Conservation (phyloP, 2,797 vertebrate genomes). For the Cuniculus paca region DNA sequence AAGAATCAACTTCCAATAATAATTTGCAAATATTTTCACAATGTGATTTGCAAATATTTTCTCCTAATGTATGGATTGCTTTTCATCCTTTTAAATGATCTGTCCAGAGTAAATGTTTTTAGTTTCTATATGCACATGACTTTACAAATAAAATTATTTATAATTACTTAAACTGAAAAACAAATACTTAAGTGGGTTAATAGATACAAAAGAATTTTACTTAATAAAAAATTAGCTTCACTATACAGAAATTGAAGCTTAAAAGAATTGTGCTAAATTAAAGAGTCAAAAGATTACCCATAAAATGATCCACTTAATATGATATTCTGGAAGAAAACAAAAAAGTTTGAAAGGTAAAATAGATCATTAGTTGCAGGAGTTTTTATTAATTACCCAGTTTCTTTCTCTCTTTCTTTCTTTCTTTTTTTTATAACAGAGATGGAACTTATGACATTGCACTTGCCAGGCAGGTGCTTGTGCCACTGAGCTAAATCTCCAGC, state of each 20-base stretch:
- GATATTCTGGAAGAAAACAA: not conserved
- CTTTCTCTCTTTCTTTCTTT: no score
- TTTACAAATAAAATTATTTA: constrained; percentile 44
- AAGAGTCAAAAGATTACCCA: not conserved
- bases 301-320: not conserved
- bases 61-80: not conserved
- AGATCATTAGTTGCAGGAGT: not conserved
- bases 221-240: constrained; percentile 18
- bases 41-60: constrained; percentile 46
- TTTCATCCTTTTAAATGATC: constrained; percentile 9
- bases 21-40: constrained; percentile 51
- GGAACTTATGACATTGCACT: no score
- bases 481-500: no score
- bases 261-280: constrained; percentile 7
- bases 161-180: not conserved
- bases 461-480: no score
- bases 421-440: no score
- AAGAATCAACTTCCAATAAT: constrained; percentile 25
- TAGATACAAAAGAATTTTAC: not conserved
- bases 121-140: not conserved
- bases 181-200: not conserved
- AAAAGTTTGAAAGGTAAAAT: not conserved
- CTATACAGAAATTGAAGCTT: not conserved
- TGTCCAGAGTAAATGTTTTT: constrained; percentile 24
- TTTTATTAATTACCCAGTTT: no score